Conservation (phyloP, 2,113 vertebrate species). For the Bagarius yarrelli region DNA sequence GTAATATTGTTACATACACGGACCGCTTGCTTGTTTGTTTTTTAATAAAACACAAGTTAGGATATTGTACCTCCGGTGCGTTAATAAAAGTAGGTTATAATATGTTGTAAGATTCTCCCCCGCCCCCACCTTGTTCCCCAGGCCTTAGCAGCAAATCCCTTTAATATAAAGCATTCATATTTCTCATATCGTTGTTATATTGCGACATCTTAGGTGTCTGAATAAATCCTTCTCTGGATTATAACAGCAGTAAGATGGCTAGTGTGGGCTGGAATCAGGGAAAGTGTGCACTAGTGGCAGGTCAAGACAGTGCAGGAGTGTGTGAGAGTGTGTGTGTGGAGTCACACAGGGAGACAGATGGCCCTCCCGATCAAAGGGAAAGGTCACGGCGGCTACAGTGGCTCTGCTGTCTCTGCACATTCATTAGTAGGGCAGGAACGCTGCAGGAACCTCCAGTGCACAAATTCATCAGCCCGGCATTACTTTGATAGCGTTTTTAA, state of each 20-base stretch:
- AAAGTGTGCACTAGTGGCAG: conserved; percentile 29
- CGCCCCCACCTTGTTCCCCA: conserved; percentile 21
- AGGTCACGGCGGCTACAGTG: conserved; percentile 64
- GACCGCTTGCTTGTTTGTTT: not conserved
- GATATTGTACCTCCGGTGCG: conserved; percentile 45
- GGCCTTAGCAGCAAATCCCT: conserved; percentile 43
- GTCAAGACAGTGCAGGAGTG: conserved; percentile 56
- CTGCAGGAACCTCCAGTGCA: conserved; percentile 47
- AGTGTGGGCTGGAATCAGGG: conserved; percentile 25
- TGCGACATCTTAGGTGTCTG: conserved; percentile 39
- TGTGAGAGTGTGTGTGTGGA: conserved; percentile 51
- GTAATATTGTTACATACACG: conserved; percentile 40
- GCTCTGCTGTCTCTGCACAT: conserved; percentile 69
- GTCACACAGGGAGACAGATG: conserved; percentile 72
- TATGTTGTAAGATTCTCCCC: conserved; percentile 41
- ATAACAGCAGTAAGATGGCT: conserved; percentile 12
- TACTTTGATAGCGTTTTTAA: conserved; percentile 71
- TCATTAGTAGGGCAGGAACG: conserved; percentile 64
- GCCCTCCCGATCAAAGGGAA: conserved; percentile 58
- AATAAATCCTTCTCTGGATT: conserved; percentile 23
- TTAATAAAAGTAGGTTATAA: conserved; percentile 53
- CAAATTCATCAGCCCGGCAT: conserved; percentile 74
- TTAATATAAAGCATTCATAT: conserved; percentile 47
- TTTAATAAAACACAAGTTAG: conserved; percentile 50
- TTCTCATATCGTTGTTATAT: conserved; percentile 43